Evolutionary conservation across 2,113 vertebrate genomes (phyloP).

Genomic region (Onychostoma macrolepis): DNA sequence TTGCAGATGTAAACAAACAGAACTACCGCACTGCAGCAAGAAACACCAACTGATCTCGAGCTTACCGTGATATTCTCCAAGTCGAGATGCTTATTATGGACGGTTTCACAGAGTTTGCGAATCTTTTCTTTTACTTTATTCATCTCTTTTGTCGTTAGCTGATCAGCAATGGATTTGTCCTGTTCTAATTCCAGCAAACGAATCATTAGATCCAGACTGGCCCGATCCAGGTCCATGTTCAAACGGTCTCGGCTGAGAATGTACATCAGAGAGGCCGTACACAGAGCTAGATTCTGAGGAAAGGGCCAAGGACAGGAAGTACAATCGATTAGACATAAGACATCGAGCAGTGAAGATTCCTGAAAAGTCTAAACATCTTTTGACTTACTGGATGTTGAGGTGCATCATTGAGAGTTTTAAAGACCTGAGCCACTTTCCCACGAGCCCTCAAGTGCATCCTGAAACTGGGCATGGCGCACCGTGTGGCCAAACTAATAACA

Average conservation of each 20-base stretch:
- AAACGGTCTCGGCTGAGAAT: slow-evolving; percentile 81
- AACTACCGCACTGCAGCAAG: neutral
- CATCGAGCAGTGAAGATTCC: neutral
- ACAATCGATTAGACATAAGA: neutral
- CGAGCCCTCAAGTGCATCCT: slow-evolving; percentile 97
- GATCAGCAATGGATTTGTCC: slow-evolving; percentile 80
- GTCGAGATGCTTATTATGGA: slow-evolving; percentile 98
- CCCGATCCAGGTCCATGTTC: slow-evolving; percentile 67
- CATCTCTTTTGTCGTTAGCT: slow-evolving; percentile 94
- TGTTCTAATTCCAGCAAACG: slow-evolving; percentile 92
- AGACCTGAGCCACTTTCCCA: slow-evolving; percentile 97
- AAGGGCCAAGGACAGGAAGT: neutral
- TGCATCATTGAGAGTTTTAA: slow-evolving; percentile 96
- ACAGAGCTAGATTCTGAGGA: slow-evolving; percentile 92
- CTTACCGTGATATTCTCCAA: slow-evolving; percentile 97
- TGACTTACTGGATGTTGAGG: slow-evolving; percentile 89
- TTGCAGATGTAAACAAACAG: neutral
- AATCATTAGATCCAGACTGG: slow-evolving; percentile 96
- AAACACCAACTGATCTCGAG: slow-evolving; percentile 8
- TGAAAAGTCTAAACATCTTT: neutral
- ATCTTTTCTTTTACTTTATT: slow-evolving; percentile 99
- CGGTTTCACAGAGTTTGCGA: slow-evolving; percentile 94
- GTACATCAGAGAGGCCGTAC: slow-evolving; percentile 97
- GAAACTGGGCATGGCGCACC: slow-evolving; percentile 98
- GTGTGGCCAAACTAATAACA: slow-evolving; percentile 96